Conservation (phyloP, 2,113 vertebrate genomes). For the Zosterops borbonicus region DNA sequence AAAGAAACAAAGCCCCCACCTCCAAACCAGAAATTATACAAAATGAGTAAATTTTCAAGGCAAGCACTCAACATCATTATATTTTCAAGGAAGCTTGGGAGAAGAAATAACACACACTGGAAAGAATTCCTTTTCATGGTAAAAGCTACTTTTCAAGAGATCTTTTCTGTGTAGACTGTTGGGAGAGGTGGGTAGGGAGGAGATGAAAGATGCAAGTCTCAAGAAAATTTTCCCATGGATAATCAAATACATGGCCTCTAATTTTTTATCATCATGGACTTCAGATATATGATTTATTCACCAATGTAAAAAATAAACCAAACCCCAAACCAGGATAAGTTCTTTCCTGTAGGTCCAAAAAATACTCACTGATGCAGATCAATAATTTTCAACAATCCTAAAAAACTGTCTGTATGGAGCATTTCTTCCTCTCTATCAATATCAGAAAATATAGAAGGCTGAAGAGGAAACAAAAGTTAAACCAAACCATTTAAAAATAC, state of each 20-base stretch:
- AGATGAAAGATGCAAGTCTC: background rate
- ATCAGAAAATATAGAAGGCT: background rate
- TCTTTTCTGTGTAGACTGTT: background rate
- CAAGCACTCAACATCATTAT: background rate
- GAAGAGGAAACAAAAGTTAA: slow-evolving; percentile 55
- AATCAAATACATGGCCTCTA: background rate
- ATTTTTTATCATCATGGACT: background rate
- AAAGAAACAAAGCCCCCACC: background rate
- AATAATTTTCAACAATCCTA: background rate
- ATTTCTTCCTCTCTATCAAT: background rate
- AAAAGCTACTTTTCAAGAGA: background rate
- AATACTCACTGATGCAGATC: background rate
- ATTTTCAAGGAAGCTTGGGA: background rate
- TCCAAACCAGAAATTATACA: background rate
- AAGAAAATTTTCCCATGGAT: background rate
- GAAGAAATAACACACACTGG: background rate
- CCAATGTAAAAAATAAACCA: background rate
- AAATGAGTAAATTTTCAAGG: background rate
- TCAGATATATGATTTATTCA: background rate
- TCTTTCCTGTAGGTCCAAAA: background rate
- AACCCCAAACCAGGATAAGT: background rate
- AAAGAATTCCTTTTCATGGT: background rate
- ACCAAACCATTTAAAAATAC: slow-evolving; percentile 48
- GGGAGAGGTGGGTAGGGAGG: background rate
- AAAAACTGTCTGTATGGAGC: background rate